These are phyloP conservation scores for Scopus umbretta DNA, from an alignment of 2,113 vertebrate genomes.

Conservation along the genomic window DNA sequence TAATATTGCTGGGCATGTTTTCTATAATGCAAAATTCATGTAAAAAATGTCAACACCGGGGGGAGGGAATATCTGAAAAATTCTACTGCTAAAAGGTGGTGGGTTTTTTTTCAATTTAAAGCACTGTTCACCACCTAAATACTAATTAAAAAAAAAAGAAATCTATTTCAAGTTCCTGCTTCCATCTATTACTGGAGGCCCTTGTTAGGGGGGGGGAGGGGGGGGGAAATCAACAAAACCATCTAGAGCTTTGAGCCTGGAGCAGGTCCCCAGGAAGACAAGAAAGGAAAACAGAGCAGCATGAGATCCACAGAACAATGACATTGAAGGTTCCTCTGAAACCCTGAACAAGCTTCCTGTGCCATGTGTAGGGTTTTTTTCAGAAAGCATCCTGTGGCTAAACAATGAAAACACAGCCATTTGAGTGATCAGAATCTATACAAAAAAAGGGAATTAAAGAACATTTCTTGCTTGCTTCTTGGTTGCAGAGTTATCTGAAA, in stretches of 20 bases:
- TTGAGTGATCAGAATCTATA: neutral
- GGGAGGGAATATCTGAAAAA: neutral
- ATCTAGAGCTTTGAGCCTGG: neutral
- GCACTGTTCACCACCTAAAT: neutral
- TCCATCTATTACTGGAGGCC: neutral
- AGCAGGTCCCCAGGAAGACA: neutral
- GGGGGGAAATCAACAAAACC: neutral
- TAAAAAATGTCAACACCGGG: neutral
- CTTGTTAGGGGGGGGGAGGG: neutral
- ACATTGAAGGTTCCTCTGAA: neutral
- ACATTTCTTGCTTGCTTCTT: neutral
- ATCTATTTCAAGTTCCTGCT: neutral
- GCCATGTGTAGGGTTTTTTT: neutral
- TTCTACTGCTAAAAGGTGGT: neutral
- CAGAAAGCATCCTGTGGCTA: slow-evolving; percentile 8
- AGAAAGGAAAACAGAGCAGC: neutral
- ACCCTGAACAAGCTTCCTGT: neutral
- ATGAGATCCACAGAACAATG: neutral
- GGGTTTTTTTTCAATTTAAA: neutral
- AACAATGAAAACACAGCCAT: neutral
- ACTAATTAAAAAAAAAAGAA: too few relatives aligned
- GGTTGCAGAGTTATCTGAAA: neutral
- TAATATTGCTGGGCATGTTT: neutral
- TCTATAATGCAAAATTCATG: neutral
- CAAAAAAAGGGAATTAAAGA: neutral